These are phyloP conservation scores for Apomyelois bistriatella DNA, from an alignment of 2,888 invertebrate species.

Conservation along the genomic window DNA sequence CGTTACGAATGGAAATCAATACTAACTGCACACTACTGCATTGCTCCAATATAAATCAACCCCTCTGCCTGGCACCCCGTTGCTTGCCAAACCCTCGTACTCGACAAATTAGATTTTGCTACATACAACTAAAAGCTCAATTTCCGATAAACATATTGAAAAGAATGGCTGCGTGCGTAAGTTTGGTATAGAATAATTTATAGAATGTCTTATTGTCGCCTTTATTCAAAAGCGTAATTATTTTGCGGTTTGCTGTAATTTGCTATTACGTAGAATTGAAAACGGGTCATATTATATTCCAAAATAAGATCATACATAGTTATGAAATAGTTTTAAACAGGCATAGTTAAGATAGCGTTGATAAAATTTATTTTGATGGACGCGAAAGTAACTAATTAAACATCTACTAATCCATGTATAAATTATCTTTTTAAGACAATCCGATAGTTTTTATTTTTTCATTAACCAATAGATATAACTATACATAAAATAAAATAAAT, in stretches of 20 bases:
- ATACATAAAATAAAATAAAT: no score
- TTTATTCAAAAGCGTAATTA: constrained; percentile 3
- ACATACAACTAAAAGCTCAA: constrained; percentile 17
- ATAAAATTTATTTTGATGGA: no score
- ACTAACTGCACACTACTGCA: constrained; percentile 80
- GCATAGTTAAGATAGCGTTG: background rate
- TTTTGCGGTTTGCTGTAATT: constrained; percentile 1
- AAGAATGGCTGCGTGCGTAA: constrained; percentile 20
- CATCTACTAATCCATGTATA: no score
- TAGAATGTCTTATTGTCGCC: background rate
- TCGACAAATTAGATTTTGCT: constrained; percentile 36
- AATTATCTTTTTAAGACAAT: no score
- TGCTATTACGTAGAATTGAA: background rate
- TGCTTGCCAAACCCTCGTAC: constrained; percentile 57
- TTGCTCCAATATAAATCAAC: constrained; percentile 79
- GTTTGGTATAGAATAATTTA: constrained; percentile 1
- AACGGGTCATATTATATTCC: background rate
- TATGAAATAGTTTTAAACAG: background rate
- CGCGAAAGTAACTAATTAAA: no score
- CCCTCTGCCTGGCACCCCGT: constrained; percentile 58
- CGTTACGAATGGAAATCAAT: constrained; percentile 77
- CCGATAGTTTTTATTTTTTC: no score
- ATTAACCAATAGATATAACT: no score
- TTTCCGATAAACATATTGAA: constrained; percentile 23
- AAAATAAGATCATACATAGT: background rate